These are phyloP conservation scores for Lamprotornis superbus DNA, from an alignment of 2,113 vertebrate species.

Conservation along the genomic window DNA sequence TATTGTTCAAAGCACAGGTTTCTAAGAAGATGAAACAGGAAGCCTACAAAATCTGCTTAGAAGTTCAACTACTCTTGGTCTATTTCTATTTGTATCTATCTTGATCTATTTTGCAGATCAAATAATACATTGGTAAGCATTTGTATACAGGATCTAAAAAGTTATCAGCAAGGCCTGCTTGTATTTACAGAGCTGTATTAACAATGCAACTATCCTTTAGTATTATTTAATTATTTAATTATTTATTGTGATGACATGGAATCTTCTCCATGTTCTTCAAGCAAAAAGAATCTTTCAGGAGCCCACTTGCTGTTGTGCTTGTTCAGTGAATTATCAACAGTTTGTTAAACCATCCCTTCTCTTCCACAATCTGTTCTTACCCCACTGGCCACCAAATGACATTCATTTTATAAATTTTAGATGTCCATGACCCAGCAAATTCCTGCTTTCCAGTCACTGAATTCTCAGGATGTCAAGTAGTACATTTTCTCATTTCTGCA, in stretches of 20 bases:
- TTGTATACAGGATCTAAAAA: not conserved
- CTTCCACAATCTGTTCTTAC: not conserved
- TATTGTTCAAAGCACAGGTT: not conserved
- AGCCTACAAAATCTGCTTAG: not conserved
- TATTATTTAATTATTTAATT: not conserved
- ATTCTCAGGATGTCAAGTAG: not conserved
- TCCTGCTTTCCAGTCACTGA: not conserved
- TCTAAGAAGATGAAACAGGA: not conserved
- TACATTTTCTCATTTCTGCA: not conserved
- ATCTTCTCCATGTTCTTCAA: not conserved
- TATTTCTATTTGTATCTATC: not conserved
- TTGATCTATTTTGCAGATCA: not conserved
- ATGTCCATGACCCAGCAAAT: not conserved
- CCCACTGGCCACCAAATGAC: not conserved
- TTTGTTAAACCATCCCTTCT: not conserved
- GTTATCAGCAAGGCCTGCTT: not conserved
- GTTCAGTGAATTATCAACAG: not conserved
- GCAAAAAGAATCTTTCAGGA: not conserved
- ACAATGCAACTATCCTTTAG: not conserved
- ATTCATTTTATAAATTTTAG: not conserved
- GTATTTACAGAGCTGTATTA: not conserved
- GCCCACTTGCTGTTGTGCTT: not conserved
- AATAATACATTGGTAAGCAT: not conserved
- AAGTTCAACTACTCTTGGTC: not conserved
- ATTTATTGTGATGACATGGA: not conserved